Percentiles rank a stretch among this genome's conserved stretches.
Evolutionary conservation across 2,888 invertebrate genomes (phyloP).

Genomic region (Andrena bicolor): DNA sequence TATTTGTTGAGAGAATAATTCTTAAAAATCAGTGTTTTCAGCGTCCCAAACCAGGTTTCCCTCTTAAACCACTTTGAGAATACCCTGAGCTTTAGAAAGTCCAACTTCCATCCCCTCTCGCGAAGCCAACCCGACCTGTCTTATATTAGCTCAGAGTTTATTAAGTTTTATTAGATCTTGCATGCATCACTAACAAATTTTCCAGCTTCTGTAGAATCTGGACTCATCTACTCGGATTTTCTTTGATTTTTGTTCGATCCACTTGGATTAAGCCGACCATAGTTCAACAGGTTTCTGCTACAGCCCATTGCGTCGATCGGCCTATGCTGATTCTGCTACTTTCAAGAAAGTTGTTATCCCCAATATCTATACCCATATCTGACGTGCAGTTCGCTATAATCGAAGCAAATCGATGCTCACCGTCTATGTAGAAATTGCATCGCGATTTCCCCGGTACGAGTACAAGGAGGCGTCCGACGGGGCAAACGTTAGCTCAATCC

Average conservation of each 20-base stretch:
- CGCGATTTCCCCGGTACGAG: not conserved
- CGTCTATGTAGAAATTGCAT: conserved; percentile 1
- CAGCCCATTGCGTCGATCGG: not conserved
- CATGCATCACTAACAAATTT: not conserved
- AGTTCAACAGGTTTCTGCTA: not conserved
- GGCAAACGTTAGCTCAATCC: conserved; percentile 2
- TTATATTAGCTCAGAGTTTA: not conserved
- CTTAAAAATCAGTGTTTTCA: too few relatives aligned
- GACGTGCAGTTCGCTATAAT: conserved; percentile 10
- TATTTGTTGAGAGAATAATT: too few relatives aligned
- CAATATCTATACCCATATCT: not conserved
- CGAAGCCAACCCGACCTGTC: too few relatives aligned
- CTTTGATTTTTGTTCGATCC: not conserved
- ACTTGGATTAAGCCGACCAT: not conserved
- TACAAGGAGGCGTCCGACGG: not conserved
- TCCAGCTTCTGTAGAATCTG: not conserved
- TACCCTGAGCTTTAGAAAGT: too few relatives aligned
- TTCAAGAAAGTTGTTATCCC: conserved; percentile 17
- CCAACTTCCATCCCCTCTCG: too few relatives aligned
- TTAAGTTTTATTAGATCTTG: too few relatives aligned
- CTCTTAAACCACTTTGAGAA: too few relatives aligned
- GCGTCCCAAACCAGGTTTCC: too few relatives aligned
- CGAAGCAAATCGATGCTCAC: not conserved
- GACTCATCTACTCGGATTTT: not conserved
- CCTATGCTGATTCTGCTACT: not conserved